These are phyloP conservation scores for Chymomyza procnemis DNA, from an alignment of 2,888 invertebrate species.

Conservation along the genomic window DNA sequence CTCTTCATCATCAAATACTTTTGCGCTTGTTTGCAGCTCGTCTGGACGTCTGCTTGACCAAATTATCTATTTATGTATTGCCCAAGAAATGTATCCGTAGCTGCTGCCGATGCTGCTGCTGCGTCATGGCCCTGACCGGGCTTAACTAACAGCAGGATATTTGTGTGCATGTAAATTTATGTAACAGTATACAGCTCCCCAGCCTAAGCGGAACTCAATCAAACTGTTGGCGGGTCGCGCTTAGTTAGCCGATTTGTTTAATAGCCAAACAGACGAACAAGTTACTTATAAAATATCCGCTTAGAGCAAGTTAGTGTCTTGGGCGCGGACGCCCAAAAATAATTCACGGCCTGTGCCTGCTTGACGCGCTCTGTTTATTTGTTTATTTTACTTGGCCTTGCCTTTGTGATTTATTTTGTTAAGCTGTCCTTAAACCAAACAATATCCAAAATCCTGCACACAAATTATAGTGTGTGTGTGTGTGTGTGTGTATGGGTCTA, in stretches of 20 bases:
- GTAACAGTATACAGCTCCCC: constrained; percentile 12
- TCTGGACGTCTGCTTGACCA: not conserved
- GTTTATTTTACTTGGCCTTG: constrained; percentile 26
- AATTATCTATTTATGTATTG: constrained; percentile 8
- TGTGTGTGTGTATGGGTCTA: not conserved
- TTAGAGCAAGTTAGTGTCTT: not conserved
- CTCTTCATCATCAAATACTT: not conserved
- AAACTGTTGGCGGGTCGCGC: constrained; percentile 40
- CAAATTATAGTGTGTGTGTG: constrained; percentile 44
- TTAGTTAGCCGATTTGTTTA: constrained; percentile 48
- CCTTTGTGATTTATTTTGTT: constrained; percentile 64
- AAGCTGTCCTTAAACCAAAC: constrained; percentile 64
- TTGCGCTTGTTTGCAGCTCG: not conserved
- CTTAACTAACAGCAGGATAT: constrained; percentile 14
- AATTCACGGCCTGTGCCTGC: not conserved
- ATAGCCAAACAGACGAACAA: constrained; percentile 21
- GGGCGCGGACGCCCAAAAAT: not conserved
- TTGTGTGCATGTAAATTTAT: not conserved
- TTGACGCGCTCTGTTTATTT: constrained; percentile 34
- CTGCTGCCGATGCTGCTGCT: not conserved
- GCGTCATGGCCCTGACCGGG: not conserved
- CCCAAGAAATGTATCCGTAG: not conserved
- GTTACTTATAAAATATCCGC: not conserved
- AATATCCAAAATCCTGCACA: constrained; percentile 54
- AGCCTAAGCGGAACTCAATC: constrained; percentile 45